Base-by-base conservation (phyloP, 2,888 invertebrate species). In the Plagodis dolabraria region DNA sequence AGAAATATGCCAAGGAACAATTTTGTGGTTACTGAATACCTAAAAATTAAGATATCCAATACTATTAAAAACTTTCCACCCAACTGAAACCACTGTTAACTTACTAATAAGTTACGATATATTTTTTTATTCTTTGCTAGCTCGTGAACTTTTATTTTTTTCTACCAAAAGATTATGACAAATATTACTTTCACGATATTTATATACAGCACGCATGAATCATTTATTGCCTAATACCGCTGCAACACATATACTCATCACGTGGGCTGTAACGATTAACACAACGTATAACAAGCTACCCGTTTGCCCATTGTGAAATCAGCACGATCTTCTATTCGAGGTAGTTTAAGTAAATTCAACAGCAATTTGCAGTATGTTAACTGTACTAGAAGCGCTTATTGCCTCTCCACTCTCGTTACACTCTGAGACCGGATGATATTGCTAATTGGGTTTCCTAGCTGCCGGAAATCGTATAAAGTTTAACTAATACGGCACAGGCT, bases 401-500 rank as follows among this genome's bases (percentile, higher is more conserved):
- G 81, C 85, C 78, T 71, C 83, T 80, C 80, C 72, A 71, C 77
- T 79, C 81, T 77, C 80, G 84, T 83, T 85, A 86, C 76, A 78
- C 78, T 82, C 82, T 72, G 77, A 77, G 77, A 74, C 82, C 85
- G 87, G 87, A 85, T 89, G 89, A 85, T 87, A 89, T 85, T 88
- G 88, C 88, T 91, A 91, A 91, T 90, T 90, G 89, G 83, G 85
- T 89, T 87, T 83, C 83, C 86, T 82, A 78, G 83, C 78, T 76
- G 78, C 80, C 82, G 87, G 89, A 89, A 87, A 88, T 87, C 82
- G 82, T 87, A 84, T 89, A 83, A 89, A 88, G 83, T 89, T 87
- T 77, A 81, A 82, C 86, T 86, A 85, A 85, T 82, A 82, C 78
- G 75, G 74, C 79, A 75, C 77, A 79, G 76, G 71, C 75, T 71